These are phyloP conservation scores for Heliothis subflexa DNA, from an alignment of 1,140 invertebrate species.

Conservation along the genomic window DNA sequence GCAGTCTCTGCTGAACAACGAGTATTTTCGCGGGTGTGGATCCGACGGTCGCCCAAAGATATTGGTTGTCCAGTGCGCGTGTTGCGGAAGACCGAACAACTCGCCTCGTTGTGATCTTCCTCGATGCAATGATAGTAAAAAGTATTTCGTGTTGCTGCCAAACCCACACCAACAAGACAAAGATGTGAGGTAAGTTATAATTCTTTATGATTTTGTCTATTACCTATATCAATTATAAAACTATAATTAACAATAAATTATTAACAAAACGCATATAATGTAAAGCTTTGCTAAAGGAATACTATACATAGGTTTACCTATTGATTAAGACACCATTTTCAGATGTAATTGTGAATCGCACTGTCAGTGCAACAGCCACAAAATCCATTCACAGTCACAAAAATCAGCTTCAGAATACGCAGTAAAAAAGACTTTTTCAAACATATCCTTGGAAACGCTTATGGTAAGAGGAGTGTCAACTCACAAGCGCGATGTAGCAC, in stretches of 20 bases:
- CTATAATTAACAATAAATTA: too few relatives aligned
- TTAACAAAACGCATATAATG: background rate
- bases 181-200: background rate
- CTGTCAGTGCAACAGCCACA: background rate
- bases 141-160: slow-evolving; percentile 38
- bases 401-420: background rate
- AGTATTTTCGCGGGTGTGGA: background rate
- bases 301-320: background rate
- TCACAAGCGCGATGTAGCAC: background rate
- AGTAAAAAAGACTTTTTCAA: slow-evolving; percentile 5
- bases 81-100: slow-evolving; percentile 36
- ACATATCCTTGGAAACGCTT: background rate
- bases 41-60: slow-evolving; percentile 33
- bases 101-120: background rate
- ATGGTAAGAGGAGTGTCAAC: background rate
- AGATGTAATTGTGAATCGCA: slow-evolving; percentile 1
- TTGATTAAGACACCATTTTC: background rate
- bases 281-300: background rate
- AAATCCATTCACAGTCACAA: background rate
- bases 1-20: slow-evolving; percentile 39
- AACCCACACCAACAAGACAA: background rate
- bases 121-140: background rate
- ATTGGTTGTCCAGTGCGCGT: slow-evolving; percentile 47
- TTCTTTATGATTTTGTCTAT: background rate
- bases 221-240: too few relatives aligned